Evolutionary conservation across 2,797 vertebrate genomes (phyloP).

Genomic region (Halcyon badia): DNA sequence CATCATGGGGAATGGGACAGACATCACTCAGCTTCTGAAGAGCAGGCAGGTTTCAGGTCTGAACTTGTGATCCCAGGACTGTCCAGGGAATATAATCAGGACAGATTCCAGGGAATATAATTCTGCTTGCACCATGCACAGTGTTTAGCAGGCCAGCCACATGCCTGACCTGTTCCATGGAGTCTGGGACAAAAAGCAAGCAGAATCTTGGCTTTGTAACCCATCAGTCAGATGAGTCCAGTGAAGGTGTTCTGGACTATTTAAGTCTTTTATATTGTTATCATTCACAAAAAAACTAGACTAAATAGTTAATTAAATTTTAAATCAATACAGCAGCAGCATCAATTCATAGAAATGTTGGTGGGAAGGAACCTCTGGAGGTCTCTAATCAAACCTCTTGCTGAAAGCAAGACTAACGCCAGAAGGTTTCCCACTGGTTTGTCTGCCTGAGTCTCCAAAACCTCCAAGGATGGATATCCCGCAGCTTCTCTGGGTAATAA

Average conservation of each 20-base stretch:
- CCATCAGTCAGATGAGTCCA: rapidly evolving
- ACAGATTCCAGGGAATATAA: neutral
- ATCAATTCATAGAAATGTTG: neutral
- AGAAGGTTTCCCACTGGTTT: neutral
- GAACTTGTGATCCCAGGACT: neutral
- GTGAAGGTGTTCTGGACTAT: neutral
- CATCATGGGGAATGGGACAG: neutral
- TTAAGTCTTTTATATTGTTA: neutral
- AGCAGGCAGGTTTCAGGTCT: neutral
- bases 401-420: neutral
- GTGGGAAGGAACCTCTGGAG: neutral
- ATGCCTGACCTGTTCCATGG: neutral
- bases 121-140: neutral
- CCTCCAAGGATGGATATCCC: neutral
- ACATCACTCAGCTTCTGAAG: neutral
- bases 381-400: neutral
- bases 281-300: neutral
- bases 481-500: neutral
- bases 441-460: neutral
- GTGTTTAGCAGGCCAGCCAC: neutral
- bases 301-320: neutral
- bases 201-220: neutral
- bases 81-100: too few species aligned
- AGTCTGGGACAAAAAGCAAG: neutral
- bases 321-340: neutral